Base-by-base conservation (phyloP, 2,888 invertebrate genomes). In the Odiellus spinosus region DNA sequence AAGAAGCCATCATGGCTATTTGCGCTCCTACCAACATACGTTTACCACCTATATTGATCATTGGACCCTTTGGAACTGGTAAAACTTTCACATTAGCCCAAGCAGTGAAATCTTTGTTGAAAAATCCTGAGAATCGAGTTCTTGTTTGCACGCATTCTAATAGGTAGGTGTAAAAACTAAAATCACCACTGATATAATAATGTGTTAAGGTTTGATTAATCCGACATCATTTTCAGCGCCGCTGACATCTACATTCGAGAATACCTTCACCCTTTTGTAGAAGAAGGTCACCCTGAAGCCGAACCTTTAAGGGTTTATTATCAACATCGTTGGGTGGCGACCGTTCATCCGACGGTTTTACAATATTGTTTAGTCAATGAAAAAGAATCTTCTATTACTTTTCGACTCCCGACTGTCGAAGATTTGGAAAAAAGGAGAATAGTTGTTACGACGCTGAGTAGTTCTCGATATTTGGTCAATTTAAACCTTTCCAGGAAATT, bases 61-160 rank as follows among this genome's bases (percentile, higher is more conserved):
- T 82, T 44, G 78, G 68, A 1, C 84, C 85, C 0, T 85, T 81
- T 64, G 85, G 85, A n/a, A 85, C 85, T 0, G 85, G 85, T 1
- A 86, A 86, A 62, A 86, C 85, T 0, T 84, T 79, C 60, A 84
- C 85, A 0, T 67, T 86, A 55, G 83, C 83, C 0, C 64, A 67
- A 58, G 80, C 80, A 1, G 77, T 82, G 36, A 76, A 76, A 57
- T 76, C 78, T 58, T 67, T 82, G 38, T 64, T 81, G 26, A 63
- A 70, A 10, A 76, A 79, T 58, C 68, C 73, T 0, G 71, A 75
- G 17, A 75, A 78, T 20, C 73, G 78, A 59, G 77, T 86, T 45
- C 70, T 86, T 52, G 77, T 86, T 45, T 86, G 85, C 62, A 85
- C 85, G 2, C 84, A 85, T 67, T 84, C 83, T 42, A 85, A 86